These are phyloP conservation scores for Pelobates cultripes DNA, from an alignment of 2,797 vertebrate genomes.

Conservation along the genomic window DNA sequence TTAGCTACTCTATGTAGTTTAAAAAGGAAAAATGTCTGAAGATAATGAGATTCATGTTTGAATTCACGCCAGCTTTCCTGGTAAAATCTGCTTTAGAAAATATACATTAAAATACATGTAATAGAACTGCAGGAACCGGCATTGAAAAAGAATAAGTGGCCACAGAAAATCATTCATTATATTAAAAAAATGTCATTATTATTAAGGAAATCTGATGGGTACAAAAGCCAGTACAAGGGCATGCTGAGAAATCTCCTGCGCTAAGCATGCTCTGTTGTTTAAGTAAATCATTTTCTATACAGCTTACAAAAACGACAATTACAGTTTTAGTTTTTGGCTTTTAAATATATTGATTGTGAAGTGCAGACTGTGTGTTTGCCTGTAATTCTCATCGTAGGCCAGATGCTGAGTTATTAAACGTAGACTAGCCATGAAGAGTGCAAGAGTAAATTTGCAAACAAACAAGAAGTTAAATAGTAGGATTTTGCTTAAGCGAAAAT, in stretches of 20 bases:
- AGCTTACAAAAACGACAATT: slow-evolving; percentile 51
- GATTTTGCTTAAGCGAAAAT: not conserved
- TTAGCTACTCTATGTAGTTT: not conserved
- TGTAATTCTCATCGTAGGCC: slow-evolving; percentile 18
- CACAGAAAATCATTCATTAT: slow-evolving; percentile 51
- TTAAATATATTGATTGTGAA: slow-evolving; percentile 25
- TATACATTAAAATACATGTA: slow-evolving; percentile 46
- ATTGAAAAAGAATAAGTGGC: slow-evolving; percentile 44
- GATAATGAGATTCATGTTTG: slow-evolving; percentile 42
- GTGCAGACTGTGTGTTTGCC: not conserved
- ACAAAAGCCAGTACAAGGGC: slow-evolving; percentile 43
- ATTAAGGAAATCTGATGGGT: slow-evolving; percentile 44
- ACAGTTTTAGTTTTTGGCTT: slow-evolving; percentile 48
- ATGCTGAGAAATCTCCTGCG: slow-evolving; percentile 49
- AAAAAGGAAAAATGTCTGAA: slow-evolving; percentile 15
- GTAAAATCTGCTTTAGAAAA: slow-evolving; percentile 35
- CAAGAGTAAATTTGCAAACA: slow-evolving; percentile 12
- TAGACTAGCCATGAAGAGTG: not conserved
- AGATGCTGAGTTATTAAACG: slow-evolving; percentile 22
- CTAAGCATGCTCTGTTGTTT: slow-evolving; percentile 50
- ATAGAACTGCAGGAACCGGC: slow-evolving; percentile 13
- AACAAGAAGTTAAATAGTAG: slow-evolving; percentile 22
- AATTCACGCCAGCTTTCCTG: slow-evolving; percentile 16
- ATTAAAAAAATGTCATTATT: slow-evolving; percentile 51
- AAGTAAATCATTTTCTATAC: slow-evolving; percentile 51